Percentiles rank a stretch among this genome's conserved stretches.
Evolutionary conservation across 2,113 vertebrate species (phyloP).

Genomic region (Burhinus bistriatus): DNA sequence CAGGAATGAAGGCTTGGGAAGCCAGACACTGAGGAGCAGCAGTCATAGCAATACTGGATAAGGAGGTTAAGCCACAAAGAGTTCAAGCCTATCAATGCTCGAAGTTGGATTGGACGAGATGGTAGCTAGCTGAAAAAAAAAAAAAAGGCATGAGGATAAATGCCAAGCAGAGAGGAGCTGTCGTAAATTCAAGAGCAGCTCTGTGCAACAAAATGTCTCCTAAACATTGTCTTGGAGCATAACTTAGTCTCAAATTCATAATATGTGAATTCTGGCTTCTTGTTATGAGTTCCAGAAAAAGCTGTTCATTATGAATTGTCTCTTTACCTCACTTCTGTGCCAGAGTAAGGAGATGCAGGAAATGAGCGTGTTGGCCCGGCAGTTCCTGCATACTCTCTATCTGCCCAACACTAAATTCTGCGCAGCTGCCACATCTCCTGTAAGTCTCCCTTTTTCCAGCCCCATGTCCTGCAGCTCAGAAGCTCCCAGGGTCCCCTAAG

Average conservation of each 20-base stretch:
- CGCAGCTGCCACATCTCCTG: not conserved
- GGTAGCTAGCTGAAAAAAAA: not conserved
- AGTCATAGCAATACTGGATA: not conserved
- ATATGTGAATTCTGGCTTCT: not conserved
- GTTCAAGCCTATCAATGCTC: not conserved
- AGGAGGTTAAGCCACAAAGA: not conserved
- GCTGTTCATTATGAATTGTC: not conserved
- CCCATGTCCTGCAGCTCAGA: not conserved
- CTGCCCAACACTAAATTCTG: not conserved
- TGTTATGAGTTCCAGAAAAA: not conserved
- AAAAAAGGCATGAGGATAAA: not conserved
- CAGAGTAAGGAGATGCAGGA: not conserved
- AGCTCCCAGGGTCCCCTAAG: not conserved
- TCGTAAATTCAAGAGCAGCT: not conserved
- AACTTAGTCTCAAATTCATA: not conserved
- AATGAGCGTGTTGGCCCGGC: not conserved
- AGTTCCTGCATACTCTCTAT: not conserved
- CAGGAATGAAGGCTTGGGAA: conserved; percentile 7
- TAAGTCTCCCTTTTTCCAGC: not conserved
- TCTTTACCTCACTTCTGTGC: not conserved
- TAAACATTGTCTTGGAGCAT: not conserved
- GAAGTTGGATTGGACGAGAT: not conserved
- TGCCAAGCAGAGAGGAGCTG: not conserved
- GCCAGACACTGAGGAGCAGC: not conserved
- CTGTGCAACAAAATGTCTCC: not conserved